Percentiles rank a stretch among this genome's conserved stretches.
Conservation (phyloP, 2,888 invertebrate species). For the Pimpla rufipes region DNA sequence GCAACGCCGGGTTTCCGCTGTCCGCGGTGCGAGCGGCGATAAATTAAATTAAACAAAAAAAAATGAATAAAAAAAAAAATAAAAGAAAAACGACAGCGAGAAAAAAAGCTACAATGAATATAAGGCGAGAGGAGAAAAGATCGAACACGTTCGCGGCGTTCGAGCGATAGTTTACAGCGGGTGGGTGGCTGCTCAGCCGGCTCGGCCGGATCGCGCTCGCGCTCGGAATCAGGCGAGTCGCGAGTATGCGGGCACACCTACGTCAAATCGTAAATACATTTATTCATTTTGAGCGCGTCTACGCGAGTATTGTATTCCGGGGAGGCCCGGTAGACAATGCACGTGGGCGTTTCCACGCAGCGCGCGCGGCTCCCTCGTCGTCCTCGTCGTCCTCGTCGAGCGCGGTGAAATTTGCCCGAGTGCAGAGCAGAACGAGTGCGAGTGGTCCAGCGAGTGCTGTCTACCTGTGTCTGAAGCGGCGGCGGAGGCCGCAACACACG, state of each 20-base stretch:
- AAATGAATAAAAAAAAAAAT: too few relatives aligned
- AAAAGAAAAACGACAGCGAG: too few relatives aligned
- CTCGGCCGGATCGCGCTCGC: conserved; percentile 23
- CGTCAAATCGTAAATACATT: conserved; percentile 83
- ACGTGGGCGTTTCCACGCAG: conserved; percentile 82
- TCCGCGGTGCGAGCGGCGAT: conserved; percentile 57
- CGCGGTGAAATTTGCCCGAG: conserved; percentile 36
- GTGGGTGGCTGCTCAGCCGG: conserved; percentile 61
- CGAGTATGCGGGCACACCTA: conserved; percentile 72
- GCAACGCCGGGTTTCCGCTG: conserved; percentile 59
- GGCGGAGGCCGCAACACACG: background rate
- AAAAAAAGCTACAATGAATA: background rate
- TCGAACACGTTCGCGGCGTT: conserved; percentile 65
- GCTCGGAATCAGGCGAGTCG: conserved; percentile 50
- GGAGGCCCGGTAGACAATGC: conserved; percentile 82
- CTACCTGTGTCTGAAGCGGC: background rate
- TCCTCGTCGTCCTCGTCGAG: conserved; percentile 53
- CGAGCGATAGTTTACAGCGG: conserved; percentile 62
- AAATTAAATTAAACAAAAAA: conserved; percentile 49
- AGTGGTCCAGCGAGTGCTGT: background rate
- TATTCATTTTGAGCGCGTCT: conserved; percentile 81
- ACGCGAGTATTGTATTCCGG: conserved; percentile 84
- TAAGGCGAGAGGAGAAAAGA: conserved; percentile 54
- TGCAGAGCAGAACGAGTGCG: conserved; percentile 44
- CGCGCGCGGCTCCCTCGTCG: conserved; percentile 76